Conservation (phyloP, 2,797 vertebrate species). For the Spinus pinus region DNA sequence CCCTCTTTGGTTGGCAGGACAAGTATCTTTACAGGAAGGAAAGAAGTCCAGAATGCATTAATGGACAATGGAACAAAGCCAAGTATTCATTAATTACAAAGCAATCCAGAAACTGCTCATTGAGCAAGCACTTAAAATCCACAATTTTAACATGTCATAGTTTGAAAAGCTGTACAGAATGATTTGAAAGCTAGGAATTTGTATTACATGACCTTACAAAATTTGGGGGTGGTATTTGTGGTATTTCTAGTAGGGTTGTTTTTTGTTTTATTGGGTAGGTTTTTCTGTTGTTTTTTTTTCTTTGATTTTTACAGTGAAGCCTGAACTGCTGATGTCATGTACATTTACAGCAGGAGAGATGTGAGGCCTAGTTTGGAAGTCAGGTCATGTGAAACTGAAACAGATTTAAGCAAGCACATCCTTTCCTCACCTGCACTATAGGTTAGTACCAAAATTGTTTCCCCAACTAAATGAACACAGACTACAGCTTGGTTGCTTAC, state of each 20-base stretch:
- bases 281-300: neutral
- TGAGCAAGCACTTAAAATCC: constrained; percentile 1
- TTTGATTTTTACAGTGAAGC: neutral
- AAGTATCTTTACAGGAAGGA: neutral
- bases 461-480: neutral
- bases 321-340: neutral
- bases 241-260: neutral
- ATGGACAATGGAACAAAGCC: neutral
- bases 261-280: neutral
- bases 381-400: neutral
- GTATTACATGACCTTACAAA: neutral
- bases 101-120: neutral
- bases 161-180: neutral
- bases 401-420: neutral
- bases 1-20: neutral
- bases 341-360: neutral
- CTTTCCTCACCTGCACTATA: neutral
- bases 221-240: neutral
- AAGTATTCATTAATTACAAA: constrained; percentile 11
- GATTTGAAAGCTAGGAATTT: neutral
- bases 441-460: neutral
- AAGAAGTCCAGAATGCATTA: neutral
- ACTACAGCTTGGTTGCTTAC: neutral
- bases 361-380: neutral
- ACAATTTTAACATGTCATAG: neutral